phyloP scores from a whole-genome alignment of 2,113 vertebrate genomes.

The Erythrolamprus reginae region DNA sequence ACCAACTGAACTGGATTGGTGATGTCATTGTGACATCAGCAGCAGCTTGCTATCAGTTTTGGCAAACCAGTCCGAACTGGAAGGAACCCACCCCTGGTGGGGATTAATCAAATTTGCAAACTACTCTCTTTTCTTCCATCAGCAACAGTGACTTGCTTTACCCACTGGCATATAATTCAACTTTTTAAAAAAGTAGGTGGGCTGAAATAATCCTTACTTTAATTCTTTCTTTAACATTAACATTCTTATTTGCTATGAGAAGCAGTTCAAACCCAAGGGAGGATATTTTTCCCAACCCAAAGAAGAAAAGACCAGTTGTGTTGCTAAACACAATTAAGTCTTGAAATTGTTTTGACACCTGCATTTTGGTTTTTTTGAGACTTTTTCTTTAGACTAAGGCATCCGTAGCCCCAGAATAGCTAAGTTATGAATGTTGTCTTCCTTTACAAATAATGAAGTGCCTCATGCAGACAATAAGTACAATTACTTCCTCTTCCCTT shows the following conservation, averaged over 20 bases:
- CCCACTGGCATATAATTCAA: constrained; percentile 31
- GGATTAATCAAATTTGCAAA: constrained; percentile 27
- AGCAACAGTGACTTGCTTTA: constrained; percentile 36
- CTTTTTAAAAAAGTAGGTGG: constrained; percentile 27
- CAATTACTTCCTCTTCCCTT: constrained; percentile 1
- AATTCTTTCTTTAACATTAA: constrained; percentile 35
- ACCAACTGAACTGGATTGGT: no score
- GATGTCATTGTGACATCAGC: no score
- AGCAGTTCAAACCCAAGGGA: not conserved
- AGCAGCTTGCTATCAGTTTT: no score
- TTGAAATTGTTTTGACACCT: constrained; percentile 37
- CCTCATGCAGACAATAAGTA: not conserved
- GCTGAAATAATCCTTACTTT: constrained; percentile 43
- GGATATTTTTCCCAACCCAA: constrained; percentile 20
- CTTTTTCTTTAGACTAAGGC: constrained; percentile 18
- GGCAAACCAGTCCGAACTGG: no score
- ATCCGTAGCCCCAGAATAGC: constrained; percentile 32
- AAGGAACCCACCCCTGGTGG: no score
- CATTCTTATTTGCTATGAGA: not conserved
- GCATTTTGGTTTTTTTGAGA: constrained; percentile 30
- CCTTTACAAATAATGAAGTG: not conserved
- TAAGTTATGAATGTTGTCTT: not conserved
- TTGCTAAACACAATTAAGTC: constrained; percentile 42
- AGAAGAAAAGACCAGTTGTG: constrained; percentile 22
- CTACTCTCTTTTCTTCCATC: not conserved